Percentiles rank a stretch among this genome's conserved stretches.
Conservation (phyloP, 2,797 vertebrate species). For the Tamandua tetradactyla region DNA sequence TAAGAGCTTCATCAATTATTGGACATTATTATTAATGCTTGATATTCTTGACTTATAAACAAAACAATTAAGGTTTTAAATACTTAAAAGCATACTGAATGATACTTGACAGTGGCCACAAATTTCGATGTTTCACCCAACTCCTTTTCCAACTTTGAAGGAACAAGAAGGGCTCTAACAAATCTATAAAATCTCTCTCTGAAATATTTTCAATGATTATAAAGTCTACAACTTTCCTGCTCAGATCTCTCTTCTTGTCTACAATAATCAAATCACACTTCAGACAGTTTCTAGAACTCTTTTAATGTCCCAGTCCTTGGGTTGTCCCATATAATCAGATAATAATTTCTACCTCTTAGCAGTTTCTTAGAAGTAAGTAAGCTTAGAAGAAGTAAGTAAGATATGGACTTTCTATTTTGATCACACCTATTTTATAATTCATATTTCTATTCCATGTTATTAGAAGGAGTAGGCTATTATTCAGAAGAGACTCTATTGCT, state of each 20-base stretch:
- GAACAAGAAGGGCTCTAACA: neutral
- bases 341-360: conserved; percentile 21
- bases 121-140: neutral
- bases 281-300: neutral
- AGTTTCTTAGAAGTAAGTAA: neutral
- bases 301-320: neutral
- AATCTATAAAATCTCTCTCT: neutral
- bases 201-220: neutral
- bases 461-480: neutral
- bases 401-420: neutral
- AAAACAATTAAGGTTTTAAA: neutral
- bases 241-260: neutral
- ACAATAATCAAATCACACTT: neutral
- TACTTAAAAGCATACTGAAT: neutral
- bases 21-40: neutral
- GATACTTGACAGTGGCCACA: neutral
- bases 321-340: neutral
- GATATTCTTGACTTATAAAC: neutral
- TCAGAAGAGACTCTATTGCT: neutral
- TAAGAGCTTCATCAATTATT: neutral
- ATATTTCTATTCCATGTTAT: neutral
- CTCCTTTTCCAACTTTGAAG: neutral
- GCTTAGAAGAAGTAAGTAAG: no score
- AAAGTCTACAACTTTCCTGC: neutral
- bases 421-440: neutral